Evolutionary conservation across 64 coral and sea anemone species (phyloP).

Genomic region (Astreopora myriophthalma): DNA sequence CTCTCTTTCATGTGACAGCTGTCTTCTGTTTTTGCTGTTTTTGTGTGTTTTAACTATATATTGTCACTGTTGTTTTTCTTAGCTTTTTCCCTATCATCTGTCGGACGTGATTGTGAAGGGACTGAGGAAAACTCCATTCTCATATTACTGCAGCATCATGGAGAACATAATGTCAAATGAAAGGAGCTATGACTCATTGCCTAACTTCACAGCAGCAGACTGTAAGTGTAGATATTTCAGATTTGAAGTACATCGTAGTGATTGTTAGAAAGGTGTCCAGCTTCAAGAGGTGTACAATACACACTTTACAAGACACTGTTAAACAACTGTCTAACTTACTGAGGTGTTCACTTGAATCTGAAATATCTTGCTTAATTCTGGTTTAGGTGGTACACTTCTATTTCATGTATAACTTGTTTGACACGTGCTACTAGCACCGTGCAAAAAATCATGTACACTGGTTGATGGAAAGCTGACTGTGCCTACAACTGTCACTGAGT

Average conservation of each 20-base stretch:
- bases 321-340: too few relatives aligned
- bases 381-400: too few relatives aligned
- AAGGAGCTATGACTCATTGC: slow-evolving; percentile 96
- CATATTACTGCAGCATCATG: slow-evolving; percentile 96
- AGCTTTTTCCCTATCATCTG: slow-evolving; percentile 96
- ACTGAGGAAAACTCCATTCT: slow-evolving; percentile 91
- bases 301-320: too few relatives aligned
- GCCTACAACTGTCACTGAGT: too few relatives aligned
- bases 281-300: neutral
- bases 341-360: too few relatives aligned
- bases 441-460: too few relatives aligned
- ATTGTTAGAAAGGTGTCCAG: neutral
- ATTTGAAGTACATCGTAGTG: neutral
- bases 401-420: too few relatives aligned
- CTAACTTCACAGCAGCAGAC: slow-evolving; percentile 98
- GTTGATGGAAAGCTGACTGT: too few relatives aligned
- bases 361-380: too few relatives aligned
- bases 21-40: neutral
- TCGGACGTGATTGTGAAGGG: slow-evolving; percentile 99
- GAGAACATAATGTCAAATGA: slow-evolving; percentile 94
- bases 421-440: too few relatives aligned
- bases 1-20: too few relatives aligned
- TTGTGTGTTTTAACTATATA: neutral
- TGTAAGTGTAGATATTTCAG: slow-evolving; percentile 65
- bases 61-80: neutral